Evolutionary conservation across 2,888 invertebrate species (phyloP), one percentile per base, ranked within the genome.

Genomic region (Aspidiotus destructor): DNA sequence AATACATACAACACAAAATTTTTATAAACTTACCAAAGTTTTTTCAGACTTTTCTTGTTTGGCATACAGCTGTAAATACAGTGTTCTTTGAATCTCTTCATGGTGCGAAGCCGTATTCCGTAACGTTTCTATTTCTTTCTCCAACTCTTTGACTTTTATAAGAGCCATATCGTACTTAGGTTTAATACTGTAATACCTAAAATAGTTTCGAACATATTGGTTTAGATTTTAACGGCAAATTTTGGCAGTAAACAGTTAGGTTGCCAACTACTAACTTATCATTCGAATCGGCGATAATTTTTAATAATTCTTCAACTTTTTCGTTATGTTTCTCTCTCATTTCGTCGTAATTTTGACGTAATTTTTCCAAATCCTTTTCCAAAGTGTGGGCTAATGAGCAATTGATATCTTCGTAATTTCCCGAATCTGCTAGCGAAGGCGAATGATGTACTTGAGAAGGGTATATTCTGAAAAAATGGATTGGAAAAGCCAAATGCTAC

Each of bases 361-460:
- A 63, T 28, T 69, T 70, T 41, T 73, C 73, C 28, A 71, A n/a
- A 57, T 72, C 71, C 48, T 67, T 68, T 16, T 63, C 65, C n/a
- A 69, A 54, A 8, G 64, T 68, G 10, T 64, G 70, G 13, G 60
- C 28, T 28, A 62, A 62, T 53, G 55, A 60, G 54, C 61, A 70
- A 69, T 73, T 73, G 40, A 87, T 80, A 78, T 91, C 91, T 77
- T 92, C 92, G 78, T 87, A 91, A 79, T 90, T 88, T 57, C 92
- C 92, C 8, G 90, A 91, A 78, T 91, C 91, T 68, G 89, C 87
- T 75, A 88, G 85, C 41, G 90, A 90, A 72, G 85, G 85, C 74
- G 86, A 86, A 81, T 87, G 83, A 76, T 88, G 87, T 17, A 48
- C 72, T 40, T 58, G 58, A 10, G 17, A 40, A 2, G 16, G 28